A percentile compares a stretch with the other conserved stretches of the same genome.
Conservation (phyloP, 1,140 invertebrate genomes). For the Euschistus heros region DNA sequence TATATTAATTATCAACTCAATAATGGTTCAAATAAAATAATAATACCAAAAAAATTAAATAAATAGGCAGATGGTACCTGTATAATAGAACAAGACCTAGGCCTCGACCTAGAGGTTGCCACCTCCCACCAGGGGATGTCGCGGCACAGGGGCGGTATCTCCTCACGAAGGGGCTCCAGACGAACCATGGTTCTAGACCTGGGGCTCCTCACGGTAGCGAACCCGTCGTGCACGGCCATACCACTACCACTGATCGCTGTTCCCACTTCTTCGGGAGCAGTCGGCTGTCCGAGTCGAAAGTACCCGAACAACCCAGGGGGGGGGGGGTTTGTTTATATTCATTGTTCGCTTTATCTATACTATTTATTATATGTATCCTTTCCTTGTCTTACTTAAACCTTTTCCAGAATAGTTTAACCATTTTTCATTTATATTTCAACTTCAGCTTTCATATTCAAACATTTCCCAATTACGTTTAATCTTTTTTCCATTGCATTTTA, state of each 20-base stretch:
- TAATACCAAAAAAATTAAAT: too few relatives aligned
- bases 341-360: too few relatives aligned
- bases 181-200: background rate
- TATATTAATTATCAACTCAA: too few relatives aligned
- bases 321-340: too few relatives aligned
- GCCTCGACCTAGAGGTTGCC: conserved; percentile 58
- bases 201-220: conserved; percentile 59
- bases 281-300: background rate
- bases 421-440: too few relatives aligned
- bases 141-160: conserved; percentile 40
- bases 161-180: conserved; percentile 37
- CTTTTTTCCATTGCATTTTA: too few relatives aligned
- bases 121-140: conserved; percentile 76
- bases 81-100: conserved; percentile 57
- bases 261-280: background rate
- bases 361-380: too few relatives aligned
- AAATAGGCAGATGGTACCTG: conserved; percentile 37
- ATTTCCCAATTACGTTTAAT: too few relatives aligned
- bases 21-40: too few relatives aligned
- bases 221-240: conserved; percentile 65
- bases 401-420: too few relatives aligned
- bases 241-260: conserved; percentile 38
- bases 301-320: background rate
- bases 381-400: too few relatives aligned
- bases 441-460: too few relatives aligned